A percentile compares a stretch with the other conserved stretches of the same genome.
phyloP scores from a whole-genome alignment of 2,888 invertebrate genomes.

The Agonopterix heracliana region DNA sequence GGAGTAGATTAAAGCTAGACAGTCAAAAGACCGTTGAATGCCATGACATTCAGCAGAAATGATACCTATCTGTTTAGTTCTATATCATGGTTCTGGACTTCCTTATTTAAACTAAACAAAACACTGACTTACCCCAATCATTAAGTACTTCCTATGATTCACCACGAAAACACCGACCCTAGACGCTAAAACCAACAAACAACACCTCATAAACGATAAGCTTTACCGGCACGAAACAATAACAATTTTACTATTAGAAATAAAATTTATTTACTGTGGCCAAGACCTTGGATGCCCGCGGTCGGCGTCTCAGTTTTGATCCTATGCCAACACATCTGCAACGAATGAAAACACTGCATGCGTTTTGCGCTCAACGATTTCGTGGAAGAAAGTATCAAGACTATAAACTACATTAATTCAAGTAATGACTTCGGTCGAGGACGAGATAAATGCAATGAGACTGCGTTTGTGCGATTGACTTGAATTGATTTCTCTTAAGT shows the following conservation, averaged over 20 bases:
- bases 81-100: too few relatives aligned
- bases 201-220: too few relatives aligned
- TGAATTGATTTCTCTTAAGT: constrained; percentile 4
- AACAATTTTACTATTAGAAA: constrained; percentile 17
- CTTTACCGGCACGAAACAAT: constrained; percentile 1
- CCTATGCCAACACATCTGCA: constrained; percentile 41
- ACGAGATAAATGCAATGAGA: background rate
- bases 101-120: too few relatives aligned
- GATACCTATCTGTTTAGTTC: too few relatives aligned
- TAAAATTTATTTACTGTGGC: constrained; percentile 36
- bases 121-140: too few relatives aligned
- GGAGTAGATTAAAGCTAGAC: too few relatives aligned
- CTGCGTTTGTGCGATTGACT: background rate
- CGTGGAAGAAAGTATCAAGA: constrained; percentile 7
- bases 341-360: constrained; percentile 3
- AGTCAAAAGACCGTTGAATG: too few relatives aligned
- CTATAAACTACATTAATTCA: constrained; percentile 3
- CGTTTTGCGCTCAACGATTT: background rate
- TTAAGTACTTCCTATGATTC: too few relatives aligned
- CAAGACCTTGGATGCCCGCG: constrained; percentile 43
- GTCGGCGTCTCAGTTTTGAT: constrained; percentile 28
- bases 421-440: background rate
- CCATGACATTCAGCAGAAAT: too few relatives aligned
- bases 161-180: too few relatives aligned
- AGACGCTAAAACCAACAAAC: too few relatives aligned